phyloP scores from a whole-genome alignment of 2,888 invertebrate species.

The Eupeodes latifasciatus region DNA sequence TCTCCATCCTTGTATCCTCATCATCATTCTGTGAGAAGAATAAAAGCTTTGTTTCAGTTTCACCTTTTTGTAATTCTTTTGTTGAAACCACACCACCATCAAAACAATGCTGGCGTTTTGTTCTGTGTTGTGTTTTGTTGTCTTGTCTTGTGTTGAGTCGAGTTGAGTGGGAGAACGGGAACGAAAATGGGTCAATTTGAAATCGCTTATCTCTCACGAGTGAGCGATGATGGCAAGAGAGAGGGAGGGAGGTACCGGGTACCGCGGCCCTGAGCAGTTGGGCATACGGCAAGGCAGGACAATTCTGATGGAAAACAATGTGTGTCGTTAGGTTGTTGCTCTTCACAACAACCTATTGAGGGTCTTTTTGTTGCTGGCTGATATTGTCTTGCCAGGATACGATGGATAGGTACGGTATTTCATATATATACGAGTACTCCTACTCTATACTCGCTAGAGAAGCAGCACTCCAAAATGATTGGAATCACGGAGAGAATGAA shows the following conservation, averaged over 20 bases:
- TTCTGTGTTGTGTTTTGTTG: too few species aligned
- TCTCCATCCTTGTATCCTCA: neutral
- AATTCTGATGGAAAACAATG: conserved; percentile 34
- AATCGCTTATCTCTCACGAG: conserved; percentile 66
- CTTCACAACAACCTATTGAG: conserved; percentile 56
- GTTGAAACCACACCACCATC: conserved; percentile 36
- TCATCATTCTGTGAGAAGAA: conserved; percentile 14
- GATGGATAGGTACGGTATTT: neutral
- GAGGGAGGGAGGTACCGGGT: neutral
- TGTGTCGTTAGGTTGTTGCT: conserved; percentile 57
- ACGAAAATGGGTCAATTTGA: conserved; percentile 71
- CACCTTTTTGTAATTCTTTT: conserved; percentile 39
- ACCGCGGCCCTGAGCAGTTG: neutral
- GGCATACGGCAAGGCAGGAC: neutral
- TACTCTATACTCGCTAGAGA: neutral
- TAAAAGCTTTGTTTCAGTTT: conserved; percentile 62
- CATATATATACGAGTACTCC: neutral
- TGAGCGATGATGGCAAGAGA: neutral
- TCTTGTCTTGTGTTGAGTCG: neutral
- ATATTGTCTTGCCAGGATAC: neutral
- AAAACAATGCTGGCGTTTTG: conserved; percentile 31
- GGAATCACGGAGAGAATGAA: conserved; percentile 46
- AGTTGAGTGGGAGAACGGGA: conserved; percentile 13
- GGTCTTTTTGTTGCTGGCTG: conserved; percentile 16
- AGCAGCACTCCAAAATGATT: conserved; percentile 57